These are phyloP conservation scores for Drosophila merina DNA, from an alignment of 2,888 invertebrate species.

Conservation along the genomic window DNA sequence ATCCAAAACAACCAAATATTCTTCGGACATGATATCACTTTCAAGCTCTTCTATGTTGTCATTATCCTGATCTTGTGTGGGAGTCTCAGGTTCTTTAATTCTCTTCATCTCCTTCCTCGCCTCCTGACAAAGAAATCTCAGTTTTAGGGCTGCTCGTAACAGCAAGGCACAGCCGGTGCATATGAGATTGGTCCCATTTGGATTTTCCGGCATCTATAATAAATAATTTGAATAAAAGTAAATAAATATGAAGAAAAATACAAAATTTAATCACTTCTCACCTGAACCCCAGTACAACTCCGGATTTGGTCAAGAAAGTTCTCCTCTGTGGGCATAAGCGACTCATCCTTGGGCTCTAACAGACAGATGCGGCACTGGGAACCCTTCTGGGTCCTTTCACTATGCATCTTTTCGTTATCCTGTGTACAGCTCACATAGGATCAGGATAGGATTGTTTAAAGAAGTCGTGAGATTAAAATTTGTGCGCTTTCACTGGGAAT, in stretches of 20 bases:
- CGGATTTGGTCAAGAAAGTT: constrained; percentile 59
- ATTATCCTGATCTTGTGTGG: not conserved
- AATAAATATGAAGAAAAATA: not conserved
- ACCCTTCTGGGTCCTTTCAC: constrained; percentile 36
- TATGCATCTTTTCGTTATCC: constrained; percentile 1
- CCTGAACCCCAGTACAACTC: constrained; percentile 71
- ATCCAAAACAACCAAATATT: constrained; percentile 52
- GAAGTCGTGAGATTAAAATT: constrained; percentile 6
- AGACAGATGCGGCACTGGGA: constrained; percentile 74
- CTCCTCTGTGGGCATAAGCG: constrained; percentile 44
- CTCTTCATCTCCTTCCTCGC: constrained; percentile 49
- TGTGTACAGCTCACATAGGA: constrained; percentile 1
- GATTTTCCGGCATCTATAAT: not conserved
- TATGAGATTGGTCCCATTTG: constrained; percentile 58
- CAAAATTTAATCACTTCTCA: constrained; percentile 28
- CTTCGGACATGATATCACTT: constrained; percentile 35
- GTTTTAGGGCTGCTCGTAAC: constrained; percentile 59
- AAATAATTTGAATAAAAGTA: not conserved
- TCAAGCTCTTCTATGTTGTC: constrained; percentile 9
- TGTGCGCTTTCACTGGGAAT: constrained; percentile 18
- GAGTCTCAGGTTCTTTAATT: not conserved
- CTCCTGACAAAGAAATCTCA: constrained; percentile 58
- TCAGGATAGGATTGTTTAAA: not conserved
- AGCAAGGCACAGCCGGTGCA: constrained; percentile 65
- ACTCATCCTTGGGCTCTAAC: constrained; percentile 50